Base-by-base conservation (phyloP, 2,888 invertebrate genomes). In the Erannis defoliaria region DNA sequence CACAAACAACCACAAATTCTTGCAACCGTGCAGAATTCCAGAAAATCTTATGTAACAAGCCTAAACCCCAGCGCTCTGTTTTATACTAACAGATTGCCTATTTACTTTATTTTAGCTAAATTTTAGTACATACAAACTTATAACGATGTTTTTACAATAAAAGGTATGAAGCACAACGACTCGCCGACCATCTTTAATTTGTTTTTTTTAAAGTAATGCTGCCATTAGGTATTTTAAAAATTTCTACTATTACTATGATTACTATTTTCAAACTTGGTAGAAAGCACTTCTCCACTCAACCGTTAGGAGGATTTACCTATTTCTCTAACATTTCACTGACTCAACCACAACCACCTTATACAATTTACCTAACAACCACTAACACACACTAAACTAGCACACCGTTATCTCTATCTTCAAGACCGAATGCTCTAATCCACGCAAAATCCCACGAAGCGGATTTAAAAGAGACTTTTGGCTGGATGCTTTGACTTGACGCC, bases 1-100 rank as follows among this genome's bases (percentile, higher is more conserved):
- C 85, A 90, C 89, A 90, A 87, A 89, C 86, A 88, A 84, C 78
- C 77, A 85, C 80, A 84, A 85, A 85, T 78, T 81, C 72, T 42
- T 59, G 76, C 85, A 84, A 84, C 84, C 81, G 82, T 77, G 72
- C 78, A 81, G 72, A 78, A 29, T 55, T 35, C 37, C 56, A 57
- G 72, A 62, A 54, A 71, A 70, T 70, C 14, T 9, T 48, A 18
- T 8, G 16, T 35, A 54, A 2, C 9, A 51, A 26, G 14, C 26
- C 16, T 42, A 31, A 31, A 54, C 10, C 10, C 10, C 21, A 5
- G 10, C n/a, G 26, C 6, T 43, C 29, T 50, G 43, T 16, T 37
- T 43, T 18, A 26, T 18, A 55, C 0, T 29, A 49, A 18, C n/a
- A 12, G 31, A 40, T 46, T 37, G 21, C 18, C 53, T 53, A 60